Evolutionary conservation across 2,888 invertebrate genomes (phyloP).

Genomic region (Gibbula magus): DNA sequence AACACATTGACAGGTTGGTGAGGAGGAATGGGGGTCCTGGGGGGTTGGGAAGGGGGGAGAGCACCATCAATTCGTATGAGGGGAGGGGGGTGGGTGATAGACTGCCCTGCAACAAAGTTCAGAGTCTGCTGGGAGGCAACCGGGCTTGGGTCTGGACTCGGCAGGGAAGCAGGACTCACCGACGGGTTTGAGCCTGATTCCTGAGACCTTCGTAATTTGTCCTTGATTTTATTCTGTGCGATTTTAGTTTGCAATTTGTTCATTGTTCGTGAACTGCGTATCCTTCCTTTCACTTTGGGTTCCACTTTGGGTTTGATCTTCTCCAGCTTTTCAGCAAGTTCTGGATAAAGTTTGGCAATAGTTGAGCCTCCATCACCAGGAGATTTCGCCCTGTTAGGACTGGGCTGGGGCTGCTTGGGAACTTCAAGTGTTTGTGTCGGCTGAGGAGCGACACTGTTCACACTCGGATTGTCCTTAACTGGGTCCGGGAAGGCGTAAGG

Average conservation of each 20-base stretch:
- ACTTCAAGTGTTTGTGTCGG: not conserved
- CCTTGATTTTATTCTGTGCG: constrained; percentile 75
- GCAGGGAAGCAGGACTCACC: constrained; percentile 25
- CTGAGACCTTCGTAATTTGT: constrained; percentile 65
- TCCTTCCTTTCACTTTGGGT: constrained; percentile 54
- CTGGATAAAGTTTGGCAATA: constrained; percentile 72
- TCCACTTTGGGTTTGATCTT: constrained; percentile 64
- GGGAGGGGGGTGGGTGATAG: not conserved
- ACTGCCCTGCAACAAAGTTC: not conserved
- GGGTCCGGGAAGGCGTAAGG: constrained; percentile 69
- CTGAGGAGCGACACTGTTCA: constrained; percentile 35
- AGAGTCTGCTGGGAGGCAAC: not conserved
- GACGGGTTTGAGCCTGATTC: constrained; percentile 31
- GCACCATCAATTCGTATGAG: not conserved
- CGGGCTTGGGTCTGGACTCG: constrained; percentile 31
- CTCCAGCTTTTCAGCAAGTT: constrained; percentile 72
- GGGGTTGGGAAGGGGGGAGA: not conserved
- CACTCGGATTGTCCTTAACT: constrained; percentile 38
- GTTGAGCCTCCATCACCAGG: constrained; percentile 51
- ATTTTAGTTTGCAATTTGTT: constrained; percentile 75
- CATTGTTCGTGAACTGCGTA: constrained; percentile 72
- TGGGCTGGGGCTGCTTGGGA: constrained; percentile 16
- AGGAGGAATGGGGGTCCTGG: not conserved
- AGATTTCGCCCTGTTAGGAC: constrained; percentile 37
- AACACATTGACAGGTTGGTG: not conserved